Evolutionary conservation across 2,888 invertebrate species (phyloP).

Genomic region (Agrotis segetum): DNA sequence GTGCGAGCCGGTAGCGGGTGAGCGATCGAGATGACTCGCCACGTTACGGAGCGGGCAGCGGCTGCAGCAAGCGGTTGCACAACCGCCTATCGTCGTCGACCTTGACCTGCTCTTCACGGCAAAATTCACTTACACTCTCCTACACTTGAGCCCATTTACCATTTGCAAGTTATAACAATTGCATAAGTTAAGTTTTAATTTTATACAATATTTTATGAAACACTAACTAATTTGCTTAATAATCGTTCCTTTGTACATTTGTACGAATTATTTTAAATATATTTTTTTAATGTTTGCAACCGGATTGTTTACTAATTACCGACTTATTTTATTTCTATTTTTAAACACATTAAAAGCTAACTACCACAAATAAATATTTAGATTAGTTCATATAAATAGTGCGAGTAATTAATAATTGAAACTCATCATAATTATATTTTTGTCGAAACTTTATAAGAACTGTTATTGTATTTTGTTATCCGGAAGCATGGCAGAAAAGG

Average conservation of each 20-base stretch:
- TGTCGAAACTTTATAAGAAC: too few species aligned
- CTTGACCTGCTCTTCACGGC: conserved; percentile 87
- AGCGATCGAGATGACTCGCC: conserved; percentile 71
- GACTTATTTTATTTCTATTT: neutral
- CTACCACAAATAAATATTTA: neutral
- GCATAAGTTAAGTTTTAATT: conserved; percentile 55
- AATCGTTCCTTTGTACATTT: conserved; percentile 26
- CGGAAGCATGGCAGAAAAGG: too few species aligned
- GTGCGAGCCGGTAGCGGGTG: conserved; percentile 59
- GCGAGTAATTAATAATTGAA: too few species aligned
- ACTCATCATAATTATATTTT: too few species aligned
- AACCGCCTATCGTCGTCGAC: conserved; percentile 81
- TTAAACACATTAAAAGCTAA: neutral
- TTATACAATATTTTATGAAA: conserved; percentile 41
- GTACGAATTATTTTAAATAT: neutral
- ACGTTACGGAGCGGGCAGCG: conserved; percentile 58
- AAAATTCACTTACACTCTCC: conserved; percentile 81
- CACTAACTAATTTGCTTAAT: conserved; percentile 41
- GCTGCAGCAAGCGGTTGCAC: conserved; percentile 78
- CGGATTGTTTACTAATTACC: neutral
- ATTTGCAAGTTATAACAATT: conserved; percentile 63
- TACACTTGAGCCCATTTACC: conserved; percentile 77
- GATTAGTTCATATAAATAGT: neutral
- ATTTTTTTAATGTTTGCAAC: neutral
- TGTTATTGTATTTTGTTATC: too few species aligned